Conservation (phyloP, 1,140 invertebrate species). For the Meloidogyne hapla region DNA sequence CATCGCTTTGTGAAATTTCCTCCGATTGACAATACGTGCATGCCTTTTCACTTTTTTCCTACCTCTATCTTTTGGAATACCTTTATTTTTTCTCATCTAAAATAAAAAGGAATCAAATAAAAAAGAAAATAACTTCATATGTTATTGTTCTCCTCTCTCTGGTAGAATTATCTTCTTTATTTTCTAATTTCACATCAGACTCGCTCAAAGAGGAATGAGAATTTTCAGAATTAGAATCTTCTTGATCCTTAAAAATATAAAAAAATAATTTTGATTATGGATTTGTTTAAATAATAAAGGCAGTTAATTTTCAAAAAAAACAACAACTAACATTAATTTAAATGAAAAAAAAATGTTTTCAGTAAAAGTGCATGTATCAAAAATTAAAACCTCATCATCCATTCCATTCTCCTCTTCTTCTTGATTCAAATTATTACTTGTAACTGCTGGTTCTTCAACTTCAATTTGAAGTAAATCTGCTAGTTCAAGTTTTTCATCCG, state of each 20-base stretch:
- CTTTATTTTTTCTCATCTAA: constrained; percentile 49
- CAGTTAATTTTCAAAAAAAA: too few species aligned
- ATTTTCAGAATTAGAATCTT: background rate
- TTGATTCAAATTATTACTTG: background rate
- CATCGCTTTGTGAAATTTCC: constrained; percentile 41
- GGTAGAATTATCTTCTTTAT: background rate
- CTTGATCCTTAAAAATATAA: background rate
- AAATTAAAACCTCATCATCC: background rate
- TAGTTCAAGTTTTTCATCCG: background rate
- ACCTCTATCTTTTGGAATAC: constrained; percentile 21
- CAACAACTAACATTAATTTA: too few species aligned
- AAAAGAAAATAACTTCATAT: constrained; percentile 30
- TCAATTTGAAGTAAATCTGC: constrained; percentile 20
- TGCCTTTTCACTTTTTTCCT: constrained; percentile 29
- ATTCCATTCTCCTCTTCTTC: constrained; percentile 7
- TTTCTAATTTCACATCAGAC: background rate
- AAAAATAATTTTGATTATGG: too few species aligned
- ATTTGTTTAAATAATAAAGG: too few species aligned
- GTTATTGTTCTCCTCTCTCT: constrained; percentile 29
- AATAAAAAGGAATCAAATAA: constrained; percentile 16
- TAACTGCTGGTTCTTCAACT: background rate
- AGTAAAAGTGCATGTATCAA: too few species aligned
- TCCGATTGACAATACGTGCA: constrained; percentile 43
- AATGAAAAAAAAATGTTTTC: too few species aligned
- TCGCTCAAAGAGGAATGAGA: background rate